Conservation (phyloP, 1,140 invertebrate species). For the Bombus terrestris region DNA sequence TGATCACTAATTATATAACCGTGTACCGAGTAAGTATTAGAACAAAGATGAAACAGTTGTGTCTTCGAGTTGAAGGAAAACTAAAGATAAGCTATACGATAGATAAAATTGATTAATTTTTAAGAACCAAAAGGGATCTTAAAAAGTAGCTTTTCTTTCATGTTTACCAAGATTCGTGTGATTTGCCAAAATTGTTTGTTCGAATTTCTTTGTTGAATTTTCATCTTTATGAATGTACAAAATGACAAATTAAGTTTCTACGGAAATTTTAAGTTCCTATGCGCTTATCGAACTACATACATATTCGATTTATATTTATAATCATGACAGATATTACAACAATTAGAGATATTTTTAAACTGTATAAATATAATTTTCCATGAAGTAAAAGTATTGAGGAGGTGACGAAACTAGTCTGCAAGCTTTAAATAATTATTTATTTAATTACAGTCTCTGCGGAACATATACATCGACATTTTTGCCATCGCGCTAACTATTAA, state of each 20-base stretch:
- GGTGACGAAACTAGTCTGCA: conserved; percentile 22
- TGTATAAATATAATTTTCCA: not conserved
- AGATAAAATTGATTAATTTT: not conserved
- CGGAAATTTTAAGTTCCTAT: conserved; percentile 31
- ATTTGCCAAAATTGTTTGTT: not conserved
- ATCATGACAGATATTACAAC: not conserved
- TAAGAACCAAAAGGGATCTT: not conserved
- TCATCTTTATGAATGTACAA: not conserved
- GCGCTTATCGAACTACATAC: not conserved
- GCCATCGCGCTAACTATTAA: conserved; percentile 5
- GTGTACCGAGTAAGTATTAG: conserved; percentile 26
- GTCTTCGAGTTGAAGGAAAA: not conserved
- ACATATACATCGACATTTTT: conserved; percentile 7
- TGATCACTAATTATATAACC: conserved; percentile 27
- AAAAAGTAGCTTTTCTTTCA: not conserved
- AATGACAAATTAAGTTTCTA: not conserved
- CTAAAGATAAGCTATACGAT: not conserved
- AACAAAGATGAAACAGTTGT: not conserved
- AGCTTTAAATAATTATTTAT: conserved; percentile 36
- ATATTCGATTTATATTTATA: too few species aligned
- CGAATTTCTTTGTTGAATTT: not conserved
- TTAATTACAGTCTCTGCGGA: not conserved
- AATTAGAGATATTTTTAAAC: not conserved
- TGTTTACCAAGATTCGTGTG: not conserved
- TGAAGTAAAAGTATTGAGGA: not conserved